Conservation (phyloP, 2,797 vertebrate genomes). For the Manis javanica region DNA sequence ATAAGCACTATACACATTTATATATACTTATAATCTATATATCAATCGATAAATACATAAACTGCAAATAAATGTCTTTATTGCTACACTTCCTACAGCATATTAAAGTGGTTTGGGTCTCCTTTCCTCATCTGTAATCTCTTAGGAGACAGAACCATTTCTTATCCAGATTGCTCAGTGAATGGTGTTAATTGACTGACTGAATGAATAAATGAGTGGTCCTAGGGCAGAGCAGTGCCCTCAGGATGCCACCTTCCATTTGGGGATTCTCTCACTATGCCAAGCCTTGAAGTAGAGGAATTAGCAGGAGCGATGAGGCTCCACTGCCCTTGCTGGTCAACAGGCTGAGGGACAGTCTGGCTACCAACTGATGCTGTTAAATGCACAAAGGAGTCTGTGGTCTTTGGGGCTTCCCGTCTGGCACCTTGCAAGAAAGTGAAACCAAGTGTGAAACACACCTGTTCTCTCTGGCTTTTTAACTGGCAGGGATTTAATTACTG, state of each 20-base stretch:
- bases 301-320: background rate
- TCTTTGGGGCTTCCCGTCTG: slow-evolving; percentile 68
- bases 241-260: background rate
- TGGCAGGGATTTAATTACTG: slow-evolving; percentile 75
- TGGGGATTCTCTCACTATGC: background rate
- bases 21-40: background rate
- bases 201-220: background rate
- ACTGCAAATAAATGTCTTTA: background rate
- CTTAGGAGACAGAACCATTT: background rate
- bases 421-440: slow-evolving; percentile 77
- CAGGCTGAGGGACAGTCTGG: background rate
- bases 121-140: background rate
- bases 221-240: background rate
- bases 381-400: slow-evolving; percentile 74
- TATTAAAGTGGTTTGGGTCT: background rate
- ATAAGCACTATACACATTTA: background rate
- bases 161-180: background rate
- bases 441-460: slow-evolving; percentile 77
- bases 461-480: slow-evolving; percentile 78
- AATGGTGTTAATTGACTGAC: background rate
- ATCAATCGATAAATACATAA: background rate
- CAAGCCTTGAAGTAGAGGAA: slow-evolving; percentile 36
- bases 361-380: slow-evolving; percentile 2
- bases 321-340: background rate
- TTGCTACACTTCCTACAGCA: background rate